Evolutionary conservation across 1,140 invertebrate species (phyloP), one percentile per base, ranked within the genome.

Genomic region (Drosophila pectinifera): DNA sequence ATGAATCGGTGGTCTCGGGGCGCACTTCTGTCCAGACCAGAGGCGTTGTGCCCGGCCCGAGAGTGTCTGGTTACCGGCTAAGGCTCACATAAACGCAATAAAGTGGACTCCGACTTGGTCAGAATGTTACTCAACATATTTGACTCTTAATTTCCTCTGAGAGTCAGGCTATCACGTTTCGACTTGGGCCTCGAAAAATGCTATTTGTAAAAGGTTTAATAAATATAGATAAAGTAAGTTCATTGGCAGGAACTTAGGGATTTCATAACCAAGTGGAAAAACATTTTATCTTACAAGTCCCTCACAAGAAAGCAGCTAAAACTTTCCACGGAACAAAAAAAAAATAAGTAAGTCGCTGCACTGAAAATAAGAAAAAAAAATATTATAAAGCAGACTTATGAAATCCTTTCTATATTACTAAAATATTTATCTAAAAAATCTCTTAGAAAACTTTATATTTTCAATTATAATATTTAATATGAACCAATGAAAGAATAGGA

Each of bases 121-220:
- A 51, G 45, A 51, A 68, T 42, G 64, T 68, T 68, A 68, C 22
- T 68, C 45, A 68, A 68, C 64, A 16, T 26, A n/a, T 24, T 36
- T 7, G 6, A 4, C 4, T 18, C 5, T 8, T 34, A 34, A 20
- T 51, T 34, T 51, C 48, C 16, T 1, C 28, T n/a, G 0, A 49
- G 34, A 14, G 43, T 6, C 11, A 18, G 41, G 18, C 34, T n/a
- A 61, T 48, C 34, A 14, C 5, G 45, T 61, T 38, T 34, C 16
- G 34, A 14, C 34, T 36, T 36, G 28, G 4, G n/a, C n/a, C n/a
- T 0, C 5, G 10, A 18, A 49, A 31, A 28, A 28, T 11, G 4
- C 8, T 31, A 49, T 49, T 31, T 49, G 20, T 34, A 34, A 34
- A 5, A 34, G 8, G 34, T 34, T 8, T 34, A 14, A 14, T 18